Base-by-base conservation (phyloP, 1,140 invertebrate genomes). In the Uloborus diversus region DNA sequence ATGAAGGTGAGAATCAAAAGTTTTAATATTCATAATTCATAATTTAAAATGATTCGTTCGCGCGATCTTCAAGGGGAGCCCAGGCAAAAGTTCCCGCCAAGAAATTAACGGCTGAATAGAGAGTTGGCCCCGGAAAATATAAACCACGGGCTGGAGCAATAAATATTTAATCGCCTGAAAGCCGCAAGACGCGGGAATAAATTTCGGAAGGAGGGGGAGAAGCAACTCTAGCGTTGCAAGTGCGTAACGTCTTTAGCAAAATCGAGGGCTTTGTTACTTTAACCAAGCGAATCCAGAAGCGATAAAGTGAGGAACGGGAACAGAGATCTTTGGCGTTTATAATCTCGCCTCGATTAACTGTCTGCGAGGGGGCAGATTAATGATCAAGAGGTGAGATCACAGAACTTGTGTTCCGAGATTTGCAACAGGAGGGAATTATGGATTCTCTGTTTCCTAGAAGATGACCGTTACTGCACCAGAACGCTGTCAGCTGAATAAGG, bases 111-210 rank as follows among this genome's bases (percentile, higher is more conserved):
- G n/a, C n/a, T n/a, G n/a, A n/a, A n/a, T n/a, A n/a, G n/a, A n/a
- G n/a, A n/a, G n/a, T n/a, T n/a, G n/a, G n/a, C n/a, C n/a, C n/a
- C n/a, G n/a, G n/a, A n/a, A 61, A 61, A 61, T 61, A 61, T 61
- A 61, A 61, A 30, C 33, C 57, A 32, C 25, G 57, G 57, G 56
- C 28, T 14, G 5, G 20, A 28, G 57, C 57, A 61, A 61, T 61
- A 61, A 61, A 61, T 61, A 61, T 61, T 61, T 61, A 61, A 61
- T 61, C 57, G 57, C 33, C 57, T 61, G 57, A 61, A 61, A 61
- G 57, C 14, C 57, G 28, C 57, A 32, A 13, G 20, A 7, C 28
- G 30, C 57, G 57, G 28, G 33, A 61, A 61, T 61, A 61, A 61
- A 61, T 61, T 61, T 32, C 28, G 30, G 11, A 32, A 61, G 14